phyloP scores from a whole-genome alignment of 2,797 vertebrate species.

The Esox lucius region DNA sequence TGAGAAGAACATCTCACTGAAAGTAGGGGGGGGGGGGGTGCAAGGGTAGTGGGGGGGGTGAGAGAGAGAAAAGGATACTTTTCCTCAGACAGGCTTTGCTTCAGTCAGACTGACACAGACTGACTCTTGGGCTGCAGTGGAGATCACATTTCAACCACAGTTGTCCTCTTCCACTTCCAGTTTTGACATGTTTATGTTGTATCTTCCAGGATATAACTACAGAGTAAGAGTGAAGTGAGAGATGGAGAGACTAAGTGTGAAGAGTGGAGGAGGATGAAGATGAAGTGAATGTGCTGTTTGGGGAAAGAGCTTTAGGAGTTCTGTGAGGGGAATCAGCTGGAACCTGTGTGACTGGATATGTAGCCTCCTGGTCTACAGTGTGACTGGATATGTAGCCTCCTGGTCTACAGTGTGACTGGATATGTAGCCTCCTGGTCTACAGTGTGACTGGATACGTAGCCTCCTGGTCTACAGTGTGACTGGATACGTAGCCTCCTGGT shows the following conservation, averaged over 20 bases:
- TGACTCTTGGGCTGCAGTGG: conserved; percentile 49
- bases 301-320: background rate
- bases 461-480: too few species aligned
- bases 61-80: conserved; percentile 27
- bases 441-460: too few species aligned
- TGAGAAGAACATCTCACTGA: conserved; percentile 33
- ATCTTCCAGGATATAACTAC: conserved; percentile 43
- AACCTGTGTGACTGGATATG: conserved; percentile 3
- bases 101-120: conserved; percentile 37
- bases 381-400: too few species aligned
- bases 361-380: background rate
- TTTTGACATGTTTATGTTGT: conserved; percentile 54
- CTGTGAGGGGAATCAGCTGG: background rate
- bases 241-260: conserved; percentile 33
- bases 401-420: too few species aligned
- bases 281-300: conserved; percentile 30
- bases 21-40: background rate
- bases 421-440: too few species aligned
- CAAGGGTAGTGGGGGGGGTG: conserved; percentile 22
- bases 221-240: conserved; percentile 23
- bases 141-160: conserved; percentile 52
- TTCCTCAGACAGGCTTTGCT: conserved; percentile 37
- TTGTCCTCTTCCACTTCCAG: conserved; percentile 27
- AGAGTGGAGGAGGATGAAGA: conserved; percentile 19
- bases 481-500: too few species aligned